These are phyloP conservation scores for Galbula dea DNA, from an alignment of 2,113 vertebrate species.

Conservation along the genomic window DNA sequence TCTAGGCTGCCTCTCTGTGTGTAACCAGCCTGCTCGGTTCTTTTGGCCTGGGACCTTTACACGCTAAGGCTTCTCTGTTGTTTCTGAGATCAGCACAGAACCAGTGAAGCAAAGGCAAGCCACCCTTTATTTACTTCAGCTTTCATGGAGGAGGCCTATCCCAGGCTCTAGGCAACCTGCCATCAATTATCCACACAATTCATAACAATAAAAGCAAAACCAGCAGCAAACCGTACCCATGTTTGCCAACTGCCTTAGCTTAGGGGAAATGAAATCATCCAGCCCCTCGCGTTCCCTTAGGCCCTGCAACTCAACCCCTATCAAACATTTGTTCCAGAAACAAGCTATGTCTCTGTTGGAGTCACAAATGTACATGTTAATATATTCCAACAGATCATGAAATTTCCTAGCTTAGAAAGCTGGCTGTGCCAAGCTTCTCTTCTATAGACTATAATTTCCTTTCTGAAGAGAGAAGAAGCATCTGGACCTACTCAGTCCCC, in stretches of 20 bases:
- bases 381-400: conserved; percentile 64
- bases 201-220: conserved; percentile 7
- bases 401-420: conserved; percentile 64
- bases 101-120: neutral
- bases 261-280: conserved; percentile 5
- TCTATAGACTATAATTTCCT: conserved; percentile 75
- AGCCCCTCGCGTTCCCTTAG: neutral
- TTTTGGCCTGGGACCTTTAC: neutral
- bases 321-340: conserved; percentile 13
- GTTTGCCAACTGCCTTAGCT: neutral
- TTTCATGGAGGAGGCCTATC: neutral
- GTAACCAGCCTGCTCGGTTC: neutral
- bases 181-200: conserved; percentile 22
- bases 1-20: neutral
- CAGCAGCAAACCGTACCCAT: neutral
- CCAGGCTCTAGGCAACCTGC: neutral
- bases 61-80: neutral
- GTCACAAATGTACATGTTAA: conserved; percentile 50
- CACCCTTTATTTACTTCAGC: neutral
- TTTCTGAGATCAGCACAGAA: neutral
- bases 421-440: conserved; percentile 59
- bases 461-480: conserved; percentile 61
- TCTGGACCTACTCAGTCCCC: conserved; percentile 72
- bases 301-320: neutral
- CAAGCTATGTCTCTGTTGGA: neutral